Evolutionary conservation across 2,888 invertebrate genomes (phyloP).

Genomic region (Drosophila maculinotata): DNA sequence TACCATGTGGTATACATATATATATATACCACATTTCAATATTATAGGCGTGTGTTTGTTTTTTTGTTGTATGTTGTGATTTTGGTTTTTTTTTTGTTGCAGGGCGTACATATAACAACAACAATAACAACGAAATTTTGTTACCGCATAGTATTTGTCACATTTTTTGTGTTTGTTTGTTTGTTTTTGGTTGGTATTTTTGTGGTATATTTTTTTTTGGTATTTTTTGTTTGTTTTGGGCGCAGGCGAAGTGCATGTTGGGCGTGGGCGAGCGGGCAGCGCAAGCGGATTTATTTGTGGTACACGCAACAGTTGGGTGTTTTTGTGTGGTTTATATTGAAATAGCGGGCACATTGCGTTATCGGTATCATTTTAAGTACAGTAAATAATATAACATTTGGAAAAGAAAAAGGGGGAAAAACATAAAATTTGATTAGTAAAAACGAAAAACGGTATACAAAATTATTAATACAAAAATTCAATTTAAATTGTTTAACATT

Average conservation of each 20-base stretch:
- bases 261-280: conserved; percentile 58
- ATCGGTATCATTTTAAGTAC: conserved; percentile 86
- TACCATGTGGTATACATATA: conserved; percentile 17
- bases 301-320: conserved; percentile 16
- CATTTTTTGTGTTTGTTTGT: conserved; percentile 40
- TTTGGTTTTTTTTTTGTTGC: conserved; percentile 48
- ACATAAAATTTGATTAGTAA: conserved; percentile 78
- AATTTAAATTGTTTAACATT: conserved; percentile 22
- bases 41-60: conserved; percentile 22
- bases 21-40: conserved; percentile 12
- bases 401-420: conserved; percentile 64
- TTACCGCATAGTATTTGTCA: conserved; percentile 70
- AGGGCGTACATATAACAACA: conserved; percentile 73
- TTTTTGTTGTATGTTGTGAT: conserved; percentile 17
- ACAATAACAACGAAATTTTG: conserved; percentile 77
- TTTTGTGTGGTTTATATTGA: conserved; percentile 19
- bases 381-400: conserved; percentile 44
- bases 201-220: conserved; percentile 22
- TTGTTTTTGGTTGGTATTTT: conserved; percentile 46
- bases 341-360: conserved; percentile 73
- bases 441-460: conserved; percentile 68
- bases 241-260: conserved; percentile 70
- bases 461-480: conserved; percentile 55
- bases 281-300: conserved; percentile 53
- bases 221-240: conserved; percentile 36